A percentile compares a stretch with the other conserved stretches of the same genome.
Evolutionary conservation across 1,140 invertebrate genomes (phyloP).

Genomic region (Cherax quadricarinatus): DNA sequence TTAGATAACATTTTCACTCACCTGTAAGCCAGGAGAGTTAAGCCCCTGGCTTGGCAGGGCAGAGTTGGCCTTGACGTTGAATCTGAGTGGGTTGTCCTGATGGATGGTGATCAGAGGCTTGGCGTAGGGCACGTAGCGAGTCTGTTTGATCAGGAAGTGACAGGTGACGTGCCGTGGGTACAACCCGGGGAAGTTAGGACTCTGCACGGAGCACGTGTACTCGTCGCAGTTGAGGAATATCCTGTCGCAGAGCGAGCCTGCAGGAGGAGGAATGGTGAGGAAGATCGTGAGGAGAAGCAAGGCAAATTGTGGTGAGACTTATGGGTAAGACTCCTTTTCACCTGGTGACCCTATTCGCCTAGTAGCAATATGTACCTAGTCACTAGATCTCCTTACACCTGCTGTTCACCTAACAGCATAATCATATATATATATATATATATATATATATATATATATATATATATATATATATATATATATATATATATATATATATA

Average conservation of each 20-base stretch:
- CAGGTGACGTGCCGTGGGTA: slow-evolving; percentile 91
- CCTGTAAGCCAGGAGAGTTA: slow-evolving; percentile 62
- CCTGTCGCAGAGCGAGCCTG: slow-evolving; percentile 85
- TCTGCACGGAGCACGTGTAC: slow-evolving; percentile 89
- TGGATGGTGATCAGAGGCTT: slow-evolving; percentile 81
- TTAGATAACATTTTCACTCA: not conserved
- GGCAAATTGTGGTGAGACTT: too few species aligned
- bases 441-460: too few species aligned
- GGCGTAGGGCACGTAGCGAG: slow-evolving; percentile 79
- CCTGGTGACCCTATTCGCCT: too few species aligned
- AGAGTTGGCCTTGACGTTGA: slow-evolving; percentile 73
- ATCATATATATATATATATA: too few species aligned
- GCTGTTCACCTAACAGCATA: too few species aligned
- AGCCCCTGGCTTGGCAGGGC: slow-evolving; percentile 65
- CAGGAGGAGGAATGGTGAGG: not conserved
- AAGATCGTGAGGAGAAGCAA: too few species aligned
- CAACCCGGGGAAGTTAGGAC: slow-evolving; percentile 90
- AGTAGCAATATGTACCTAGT: too few species aligned
- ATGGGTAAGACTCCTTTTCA: too few species aligned
- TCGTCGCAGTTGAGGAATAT: slow-evolving; percentile 93
- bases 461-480: too few species aligned
- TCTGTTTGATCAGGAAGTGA: slow-evolving; percentile 86
- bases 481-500: too few species aligned
- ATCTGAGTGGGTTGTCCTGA: slow-evolving; percentile 74
- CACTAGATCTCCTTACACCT: too few species aligned